Percentiles rank a stretch among this genome's conserved stretches.
These are phyloP conservation scores for Oxystoma pomonae DNA, from an alignment of 2,888 invertebrate species.

Conservation along the genomic window DNA sequence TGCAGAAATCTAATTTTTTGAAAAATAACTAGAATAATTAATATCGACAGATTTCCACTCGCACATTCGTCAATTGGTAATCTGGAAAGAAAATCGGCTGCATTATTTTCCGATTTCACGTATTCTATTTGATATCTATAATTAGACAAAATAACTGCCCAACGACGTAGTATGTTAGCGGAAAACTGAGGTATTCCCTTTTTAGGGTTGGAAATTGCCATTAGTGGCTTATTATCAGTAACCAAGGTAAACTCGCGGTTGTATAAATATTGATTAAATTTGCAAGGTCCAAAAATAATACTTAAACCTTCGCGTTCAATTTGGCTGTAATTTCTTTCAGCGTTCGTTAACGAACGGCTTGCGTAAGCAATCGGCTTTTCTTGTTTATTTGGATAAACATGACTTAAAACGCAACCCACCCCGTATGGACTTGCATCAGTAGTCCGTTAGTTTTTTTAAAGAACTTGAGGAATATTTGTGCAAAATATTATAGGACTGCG, in stretches of 20 bases:
- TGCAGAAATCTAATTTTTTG: too few relatives aligned
- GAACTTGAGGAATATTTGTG: too few relatives aligned
- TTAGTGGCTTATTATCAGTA: conserved; percentile 32
- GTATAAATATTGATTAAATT: too few relatives aligned
- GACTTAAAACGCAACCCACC: conserved; percentile 32
- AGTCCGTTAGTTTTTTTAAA: too few relatives aligned
- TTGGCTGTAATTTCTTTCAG: conserved; percentile 29
- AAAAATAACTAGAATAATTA: too few relatives aligned
- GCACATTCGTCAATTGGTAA: too few relatives aligned
- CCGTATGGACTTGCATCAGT: conserved; percentile 23
- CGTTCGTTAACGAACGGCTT: conserved; percentile 29
- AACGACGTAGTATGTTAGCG: conserved; percentile 7
- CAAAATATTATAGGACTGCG: too few relatives aligned
- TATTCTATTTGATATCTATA: conserved; percentile 7
- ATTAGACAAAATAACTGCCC: conserved; percentile 10
- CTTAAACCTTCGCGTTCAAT: conserved; percentile 13
- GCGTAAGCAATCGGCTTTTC: conserved; percentile 39
- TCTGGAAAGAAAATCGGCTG: conserved; percentile 1
- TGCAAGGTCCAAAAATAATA: too few relatives aligned
- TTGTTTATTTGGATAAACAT: conserved; percentile 30
- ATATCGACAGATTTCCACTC: too few relatives aligned
- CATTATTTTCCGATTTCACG: conserved; percentile 3
- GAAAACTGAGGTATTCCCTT: conserved; percentile 9
- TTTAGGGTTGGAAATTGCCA: background rate
- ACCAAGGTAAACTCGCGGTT: too few relatives aligned